These are phyloP conservation scores for Petromus typicus DNA, from an alignment of 2,113 vertebrate genomes.

Conservation along the genomic window DNA sequence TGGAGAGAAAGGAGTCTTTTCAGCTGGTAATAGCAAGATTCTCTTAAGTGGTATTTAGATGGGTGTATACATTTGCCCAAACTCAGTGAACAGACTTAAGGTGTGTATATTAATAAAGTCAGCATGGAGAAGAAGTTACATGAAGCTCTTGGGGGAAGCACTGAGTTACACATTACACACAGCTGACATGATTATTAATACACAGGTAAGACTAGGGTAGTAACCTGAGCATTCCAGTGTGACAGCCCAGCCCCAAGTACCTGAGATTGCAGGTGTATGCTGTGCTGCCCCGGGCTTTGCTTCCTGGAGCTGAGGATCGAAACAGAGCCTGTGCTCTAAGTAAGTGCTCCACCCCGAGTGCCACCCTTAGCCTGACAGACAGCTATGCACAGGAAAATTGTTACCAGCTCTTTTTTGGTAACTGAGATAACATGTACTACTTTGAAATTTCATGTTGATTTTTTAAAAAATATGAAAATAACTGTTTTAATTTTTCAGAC, in stretches of 20 bases:
- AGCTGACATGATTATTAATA: not conserved
- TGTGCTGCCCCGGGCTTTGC: not conserved
- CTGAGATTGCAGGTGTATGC: too few species aligned
- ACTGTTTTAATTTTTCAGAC: conserved; percentile 88
- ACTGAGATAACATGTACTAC: not conserved
- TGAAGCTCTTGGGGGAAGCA: not conserved
- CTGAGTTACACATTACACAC: not conserved
- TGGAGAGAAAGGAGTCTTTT: not conserved
- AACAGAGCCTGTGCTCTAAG: too few species aligned
- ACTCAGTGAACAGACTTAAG: not conserved
- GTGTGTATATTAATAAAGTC: not conserved
- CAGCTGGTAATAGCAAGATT: not conserved
- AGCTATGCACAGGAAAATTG: not conserved
- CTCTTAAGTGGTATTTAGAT: not conserved
- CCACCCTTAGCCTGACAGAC: not conserved
- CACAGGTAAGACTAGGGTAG: not conserved
- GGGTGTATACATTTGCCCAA: not conserved
- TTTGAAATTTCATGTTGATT: not conserved
- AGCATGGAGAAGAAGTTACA: not conserved
- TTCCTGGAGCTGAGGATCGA: not conserved
- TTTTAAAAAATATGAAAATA: not conserved
- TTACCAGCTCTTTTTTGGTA: not conserved
- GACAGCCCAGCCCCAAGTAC: not conserved
- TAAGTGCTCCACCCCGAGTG: too few species aligned
- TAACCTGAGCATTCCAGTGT: not conserved